Conservation (phyloP, 2,797 vertebrate species). For the Micrastur ruficollis region DNA sequence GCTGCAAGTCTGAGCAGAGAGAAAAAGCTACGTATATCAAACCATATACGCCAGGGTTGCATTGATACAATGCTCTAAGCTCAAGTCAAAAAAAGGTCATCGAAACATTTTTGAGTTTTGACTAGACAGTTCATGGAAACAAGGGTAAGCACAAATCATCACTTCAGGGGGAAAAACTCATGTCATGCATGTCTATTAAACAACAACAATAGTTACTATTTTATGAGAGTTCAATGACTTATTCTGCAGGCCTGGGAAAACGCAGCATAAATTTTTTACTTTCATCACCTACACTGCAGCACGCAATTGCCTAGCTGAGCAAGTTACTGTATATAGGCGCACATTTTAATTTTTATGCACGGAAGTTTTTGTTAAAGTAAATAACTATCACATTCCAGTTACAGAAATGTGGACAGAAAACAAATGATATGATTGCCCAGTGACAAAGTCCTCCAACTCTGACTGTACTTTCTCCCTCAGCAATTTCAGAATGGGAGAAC, state of each 20-base stretch:
- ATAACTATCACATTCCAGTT: neutral
- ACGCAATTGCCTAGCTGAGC: neutral
- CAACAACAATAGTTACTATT: neutral
- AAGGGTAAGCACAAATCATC: neutral
- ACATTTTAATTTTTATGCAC: neutral
- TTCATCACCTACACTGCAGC: neutral
- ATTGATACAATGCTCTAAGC: neutral
- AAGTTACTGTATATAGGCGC: neutral
- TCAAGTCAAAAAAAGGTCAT: neutral
- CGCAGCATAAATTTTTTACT: neutral
- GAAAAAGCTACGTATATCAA: neutral
- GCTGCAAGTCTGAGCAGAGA: neutral
- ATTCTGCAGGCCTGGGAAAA: neutral
- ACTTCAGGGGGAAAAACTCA: neutral
- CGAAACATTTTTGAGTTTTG: neutral
- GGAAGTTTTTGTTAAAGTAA: neutral
- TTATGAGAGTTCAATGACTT: neutral
- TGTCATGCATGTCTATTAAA: neutral
- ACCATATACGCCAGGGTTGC: rapidly evolving
- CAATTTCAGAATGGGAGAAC: neutral
- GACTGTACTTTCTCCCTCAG: neutral
- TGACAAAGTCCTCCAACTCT: neutral
- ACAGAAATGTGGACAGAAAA: neutral
- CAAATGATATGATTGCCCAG: neutral
- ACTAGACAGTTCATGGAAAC: neutral